Conservation (phyloP, 2,888 invertebrate genomes). For the Plagiodera versicolora region DNA sequence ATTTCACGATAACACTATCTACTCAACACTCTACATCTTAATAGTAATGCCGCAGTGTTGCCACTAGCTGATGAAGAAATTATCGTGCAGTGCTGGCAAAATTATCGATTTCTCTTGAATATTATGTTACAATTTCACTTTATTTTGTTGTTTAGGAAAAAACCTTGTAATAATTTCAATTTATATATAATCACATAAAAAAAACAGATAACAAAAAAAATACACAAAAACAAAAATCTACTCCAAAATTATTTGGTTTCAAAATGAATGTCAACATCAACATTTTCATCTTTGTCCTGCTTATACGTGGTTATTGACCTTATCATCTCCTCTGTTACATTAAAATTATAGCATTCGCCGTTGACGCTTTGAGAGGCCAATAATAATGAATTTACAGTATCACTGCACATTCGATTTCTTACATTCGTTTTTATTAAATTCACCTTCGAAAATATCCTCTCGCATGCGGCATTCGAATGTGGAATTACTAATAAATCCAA, state of each 20-base stretch:
- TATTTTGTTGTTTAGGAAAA: not conserved
- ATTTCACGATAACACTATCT: too few relatives aligned
- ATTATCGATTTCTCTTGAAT: slow-evolving; percentile 16
- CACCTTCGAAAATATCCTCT: slow-evolving; percentile 10
- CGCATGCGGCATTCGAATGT: slow-evolving; percentile 10
- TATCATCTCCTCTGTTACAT: slow-evolving; percentile 12
- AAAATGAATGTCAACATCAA: slow-evolving; percentile 13
- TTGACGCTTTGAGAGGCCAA: slow-evolving; percentile 14
- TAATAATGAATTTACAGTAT: slow-evolving; percentile 14
- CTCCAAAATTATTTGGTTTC: slow-evolving; percentile 1
- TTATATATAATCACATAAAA: slow-evolving; percentile 8
- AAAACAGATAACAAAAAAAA: slow-evolving; percentile 4
- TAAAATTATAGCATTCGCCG: slow-evolving; percentile 13
- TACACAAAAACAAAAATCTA: slow-evolving; percentile 5
- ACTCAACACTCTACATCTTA: slow-evolving; percentile 4
- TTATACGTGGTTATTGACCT: slow-evolving; percentile 12
- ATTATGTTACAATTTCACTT: slow-evolving; percentile 15
- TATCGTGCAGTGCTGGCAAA: slow-evolving; percentile 16
- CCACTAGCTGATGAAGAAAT: slow-evolving; percentile 14
- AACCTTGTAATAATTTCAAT: not conserved
- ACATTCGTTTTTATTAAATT: not conserved
- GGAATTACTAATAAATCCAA: slow-evolving; percentile 10
- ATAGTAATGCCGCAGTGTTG: slow-evolving; percentile 1
- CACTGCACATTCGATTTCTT: not conserved
- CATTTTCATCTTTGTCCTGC: slow-evolving; percentile 13